Percentiles rank a stretch among this genome's conserved stretches.
Evolutionary conservation across 2,797 vertebrate species (phyloP).

Genomic region (Scleropages formosus): DNA sequence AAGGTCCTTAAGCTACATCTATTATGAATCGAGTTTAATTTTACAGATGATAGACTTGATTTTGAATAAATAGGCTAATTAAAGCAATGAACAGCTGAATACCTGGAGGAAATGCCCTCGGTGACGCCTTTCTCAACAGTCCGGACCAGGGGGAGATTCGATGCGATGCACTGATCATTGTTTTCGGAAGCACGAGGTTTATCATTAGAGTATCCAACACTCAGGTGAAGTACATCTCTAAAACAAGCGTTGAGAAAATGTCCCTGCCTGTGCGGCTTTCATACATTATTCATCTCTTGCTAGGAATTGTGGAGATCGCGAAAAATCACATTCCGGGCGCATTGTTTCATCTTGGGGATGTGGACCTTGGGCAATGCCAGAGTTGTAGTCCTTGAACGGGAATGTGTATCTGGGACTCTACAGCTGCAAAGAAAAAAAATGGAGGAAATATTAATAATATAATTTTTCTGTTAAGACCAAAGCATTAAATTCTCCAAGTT

Average conservation of each 20-base stretch:
- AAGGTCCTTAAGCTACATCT: conserved; percentile 50
- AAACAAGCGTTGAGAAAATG: neutral
- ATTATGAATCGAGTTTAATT: conserved; percentile 63
- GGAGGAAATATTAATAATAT: no score
- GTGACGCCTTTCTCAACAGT: neutral
- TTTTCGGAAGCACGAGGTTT: neutral
- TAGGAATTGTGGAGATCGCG: neutral
- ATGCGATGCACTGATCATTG: neutral
- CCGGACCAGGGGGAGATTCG: neutral
- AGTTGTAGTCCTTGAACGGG: neutral
- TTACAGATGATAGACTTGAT: conserved; percentile 42
- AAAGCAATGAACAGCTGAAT: conserved; percentile 21
- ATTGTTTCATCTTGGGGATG: neutral
- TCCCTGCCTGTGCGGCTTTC: neutral
- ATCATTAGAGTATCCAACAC: neutral
- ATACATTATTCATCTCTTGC: conserved; percentile 15
- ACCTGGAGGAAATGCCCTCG: neutral
- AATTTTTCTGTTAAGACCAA: no score
- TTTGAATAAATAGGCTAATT: conserved; percentile 8
- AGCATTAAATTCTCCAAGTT: no score
- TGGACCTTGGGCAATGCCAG: neutral
- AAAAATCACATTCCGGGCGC: neutral
- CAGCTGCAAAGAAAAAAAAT: no score
- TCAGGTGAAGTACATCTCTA: neutral
- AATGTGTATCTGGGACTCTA: neutral